Base-by-base conservation (phyloP, 2,113 vertebrate species). In the Plotosus lineatus region DNA sequence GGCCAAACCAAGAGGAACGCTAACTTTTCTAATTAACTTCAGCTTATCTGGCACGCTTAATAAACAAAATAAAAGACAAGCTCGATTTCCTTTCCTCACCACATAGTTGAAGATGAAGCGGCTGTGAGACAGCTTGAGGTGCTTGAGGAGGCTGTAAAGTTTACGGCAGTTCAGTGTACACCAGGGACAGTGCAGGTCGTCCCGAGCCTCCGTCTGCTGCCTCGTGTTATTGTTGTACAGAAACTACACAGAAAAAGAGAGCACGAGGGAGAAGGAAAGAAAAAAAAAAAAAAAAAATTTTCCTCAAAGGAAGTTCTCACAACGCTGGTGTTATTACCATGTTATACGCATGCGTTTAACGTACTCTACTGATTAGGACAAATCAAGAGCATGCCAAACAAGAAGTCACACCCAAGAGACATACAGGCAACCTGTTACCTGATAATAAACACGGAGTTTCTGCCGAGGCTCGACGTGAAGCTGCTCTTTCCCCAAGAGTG, bases 81-180 rank as follows among this genome's bases (percentile, higher is more conserved):
- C 23, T 26, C 6, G n/a, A 17, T 28, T 46, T 36, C 0, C 26
- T 66, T 11, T 23, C 84, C 96, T 95, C 88, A 99, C 98, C 92
- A 99, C 96, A 77, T 99, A 99, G 92, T 96, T 99, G 90, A 99
- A 99, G 89, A 98, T 97, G 92, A 99, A 99, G 83, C 98, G 95
- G 88, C 96, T 98, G 88, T 99, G 98, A 84, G 97, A 99, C 79
- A 99, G 96, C 80, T 99, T 99, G 75, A 99, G 96, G 91, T 99
- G 98, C 85, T 99, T 99, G 56, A 99, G 96, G 87, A 99, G 94
- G 87, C 98, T 99, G 88, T 99, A 99, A 44, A 99, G 96, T 83
- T 97, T 98, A 82, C 97, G 94, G 86, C 98, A 99, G 90, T 99
- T 99, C 82, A 99, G 88, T 0, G 98, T 99, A 84, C 98, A 99